Percentiles rank a stretch among this genome's conserved stretches.
Evolutionary conservation across 2,888 invertebrate species (phyloP).

Genomic region (Lymantria dispar): DNA sequence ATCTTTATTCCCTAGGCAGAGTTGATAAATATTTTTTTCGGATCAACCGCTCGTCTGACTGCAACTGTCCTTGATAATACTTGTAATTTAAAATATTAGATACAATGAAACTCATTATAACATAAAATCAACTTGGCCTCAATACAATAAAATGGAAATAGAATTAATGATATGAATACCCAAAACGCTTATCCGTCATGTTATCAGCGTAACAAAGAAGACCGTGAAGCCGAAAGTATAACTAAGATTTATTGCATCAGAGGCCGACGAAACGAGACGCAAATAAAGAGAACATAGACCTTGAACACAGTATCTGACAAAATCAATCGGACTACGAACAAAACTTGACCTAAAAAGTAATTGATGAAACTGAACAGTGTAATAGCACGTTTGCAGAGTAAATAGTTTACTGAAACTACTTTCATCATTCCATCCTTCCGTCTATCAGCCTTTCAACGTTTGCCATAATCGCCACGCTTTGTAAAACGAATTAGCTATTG

Average conservation of each 20-base stretch:
- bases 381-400: not conserved
- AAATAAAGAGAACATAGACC: constrained; percentile 81
- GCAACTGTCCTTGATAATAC: too few species aligned
- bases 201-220: constrained; percentile 75
- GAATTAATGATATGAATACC: constrained; percentile 57
- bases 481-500: too few species aligned
- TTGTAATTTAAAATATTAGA: too few species aligned
- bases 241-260: constrained; percentile 76
- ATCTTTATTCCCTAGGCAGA: too few species aligned
- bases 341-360: constrained; percentile 78
- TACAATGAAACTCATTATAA: constrained; percentile 12
- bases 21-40: too few species aligned
- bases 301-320: constrained; percentile 80
- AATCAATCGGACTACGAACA: constrained; percentile 77
- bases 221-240: constrained; percentile 72
- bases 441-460: too few species aligned
- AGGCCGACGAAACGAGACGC: constrained; percentile 79
- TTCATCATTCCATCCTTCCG: too few species aligned
- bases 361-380: constrained; percentile 53
- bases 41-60: too few species aligned
- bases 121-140: constrained; percentile 42
- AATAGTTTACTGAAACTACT: too few species aligned
- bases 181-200: constrained; percentile 71
- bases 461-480: too few species aligned
- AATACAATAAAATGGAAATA: constrained; percentile 57